Percentiles rank a stretch among this genome's conserved stretches.
phyloP scores from a whole-genome alignment of 1,140 invertebrate genomes.

The Aethina tumida region DNA sequence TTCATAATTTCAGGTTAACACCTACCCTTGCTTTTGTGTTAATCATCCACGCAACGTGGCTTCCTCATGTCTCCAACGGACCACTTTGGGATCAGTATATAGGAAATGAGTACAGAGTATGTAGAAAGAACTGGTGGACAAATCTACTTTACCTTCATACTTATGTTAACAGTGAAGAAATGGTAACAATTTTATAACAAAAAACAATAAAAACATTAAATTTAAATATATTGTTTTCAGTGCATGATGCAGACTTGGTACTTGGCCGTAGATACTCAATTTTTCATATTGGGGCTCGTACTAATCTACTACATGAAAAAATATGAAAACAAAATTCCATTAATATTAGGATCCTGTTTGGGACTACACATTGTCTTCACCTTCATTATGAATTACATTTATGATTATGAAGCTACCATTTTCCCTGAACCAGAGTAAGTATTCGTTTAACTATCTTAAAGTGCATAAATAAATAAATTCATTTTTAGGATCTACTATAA shows the following conservation, averaged over 20 bases:
- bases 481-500: constrained; percentile 8
- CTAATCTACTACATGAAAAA: constrained; percentile 20
- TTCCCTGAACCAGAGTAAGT: constrained; percentile 20
- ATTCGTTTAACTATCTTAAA: neutral
- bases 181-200: too few species aligned
- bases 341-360: constrained; percentile 13
- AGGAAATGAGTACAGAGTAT: constrained; percentile 25
- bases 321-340: constrained; percentile 12
- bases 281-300: constrained; percentile 31
- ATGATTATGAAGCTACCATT: constrained; percentile 15
- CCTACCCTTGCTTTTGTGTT: constrained; percentile 18
- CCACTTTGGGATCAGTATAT: constrained; percentile 27
- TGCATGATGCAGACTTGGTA: constrained; percentile 37
- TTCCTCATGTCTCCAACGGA: constrained; percentile 20
- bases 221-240: too few species aligned
- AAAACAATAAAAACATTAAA: too few species aligned
- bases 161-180: constrained; percentile 34
- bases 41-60: constrained; percentile 20
- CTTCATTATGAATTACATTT: constrained; percentile 13
- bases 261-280: constrained; percentile 36
- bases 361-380: constrained; percentile 11
- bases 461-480: neutral
- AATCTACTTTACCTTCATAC: constrained; percentile 50
- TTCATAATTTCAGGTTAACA: constrained; percentile 20
- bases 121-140: constrained; percentile 35